A percentile compares a stretch with the other conserved stretches of the same genome.
Conservation (phyloP, 1,140 invertebrate species). For the Meloidogyne hapla region DNA sequence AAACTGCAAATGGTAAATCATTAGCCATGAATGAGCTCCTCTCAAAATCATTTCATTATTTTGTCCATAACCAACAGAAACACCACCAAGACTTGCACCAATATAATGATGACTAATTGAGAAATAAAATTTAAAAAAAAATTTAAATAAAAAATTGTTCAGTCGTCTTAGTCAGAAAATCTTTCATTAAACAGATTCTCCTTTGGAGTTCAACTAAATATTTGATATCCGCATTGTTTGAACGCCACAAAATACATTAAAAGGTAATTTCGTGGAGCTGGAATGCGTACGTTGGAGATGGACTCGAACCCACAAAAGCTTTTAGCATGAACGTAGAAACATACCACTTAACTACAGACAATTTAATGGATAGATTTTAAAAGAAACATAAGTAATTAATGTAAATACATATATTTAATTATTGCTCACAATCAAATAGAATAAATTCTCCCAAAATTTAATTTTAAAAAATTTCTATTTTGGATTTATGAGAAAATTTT, state of each 20-base stretch:
- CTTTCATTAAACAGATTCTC: neutral
- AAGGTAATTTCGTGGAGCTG: neutral
- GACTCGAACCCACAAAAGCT: neutral
- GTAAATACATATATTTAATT: no score
- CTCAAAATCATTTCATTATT: conserved; percentile 54
- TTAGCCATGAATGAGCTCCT: conserved; percentile 58
- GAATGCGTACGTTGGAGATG: neutral
- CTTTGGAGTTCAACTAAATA: neutral
- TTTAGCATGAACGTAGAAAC: neutral
- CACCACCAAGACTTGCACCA: conserved; percentile 58
- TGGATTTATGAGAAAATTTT: no score
- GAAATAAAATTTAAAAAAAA: neutral
- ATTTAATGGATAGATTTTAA: neutral
- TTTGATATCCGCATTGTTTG: neutral
- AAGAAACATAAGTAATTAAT: neutral
- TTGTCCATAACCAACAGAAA: conserved; percentile 49
- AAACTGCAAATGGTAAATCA: conserved; percentile 63
- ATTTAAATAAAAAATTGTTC: conserved; percentile 3
- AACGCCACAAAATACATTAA: conserved; percentile 2
- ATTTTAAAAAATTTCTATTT: no score
- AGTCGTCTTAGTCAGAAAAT: conserved; percentile 7
- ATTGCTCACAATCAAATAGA: neutral
- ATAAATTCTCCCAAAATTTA: neutral
- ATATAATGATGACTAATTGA: conserved; percentile 54
- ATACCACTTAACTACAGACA: neutral